Base-by-base conservation (phyloP, 2,797 vertebrate genomes). In the Sternarchorhynchus goeldii region DNA sequence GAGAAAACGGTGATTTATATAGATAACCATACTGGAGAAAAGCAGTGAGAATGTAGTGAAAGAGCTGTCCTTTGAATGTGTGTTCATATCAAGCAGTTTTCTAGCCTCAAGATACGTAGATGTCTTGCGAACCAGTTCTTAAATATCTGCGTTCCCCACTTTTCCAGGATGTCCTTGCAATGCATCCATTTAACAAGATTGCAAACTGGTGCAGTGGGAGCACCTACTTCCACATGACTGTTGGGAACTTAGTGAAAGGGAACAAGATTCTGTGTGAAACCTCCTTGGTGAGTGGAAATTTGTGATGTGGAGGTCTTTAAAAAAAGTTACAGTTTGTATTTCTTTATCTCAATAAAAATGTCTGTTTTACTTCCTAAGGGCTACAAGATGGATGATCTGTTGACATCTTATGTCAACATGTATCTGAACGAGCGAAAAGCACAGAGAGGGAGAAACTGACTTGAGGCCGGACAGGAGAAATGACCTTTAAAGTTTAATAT, bases 321-420 rank as follows among this genome's bases (percentile, higher is more conserved):
- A 41, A 41, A 41, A 41, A 50, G 10, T 10, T 50, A 12, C 12
- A 12, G 14, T 50, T 50, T 2, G 7, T 1, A 32, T 50, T 34
- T 75, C 65, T 6, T 32, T 41, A 75, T 53, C 31, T 58, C 59
- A 71, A 73, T 60, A 17, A 31, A 10, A n/a, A 5, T 57, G 7
- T 85, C 18, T 80, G 57, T 82, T 31, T 78, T 77, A 21, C 64
- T 70, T 56, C 73, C 4, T 36, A 86, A 99, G 97, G 97, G 97
- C 77, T 99, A 99, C 92, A 99, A 99, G 92, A 98, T 99, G 93
- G 98, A 99, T 0, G 98, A 99, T 85, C 93, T 99, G 56, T 84
- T 99, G 87, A 96, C 96, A 17, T 99, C 98, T 0, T 98, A 99
- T 0, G 94, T 97, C 70, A 93, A 81, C 82, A 91, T 95, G 89